A percentile compares a stretch with the other conserved stretches of the same genome.
These are phyloP conservation scores for Leptocoma aspasia DNA, from an alignment of 2,113 vertebrate genomes.

Conservation along the genomic window DNA sequence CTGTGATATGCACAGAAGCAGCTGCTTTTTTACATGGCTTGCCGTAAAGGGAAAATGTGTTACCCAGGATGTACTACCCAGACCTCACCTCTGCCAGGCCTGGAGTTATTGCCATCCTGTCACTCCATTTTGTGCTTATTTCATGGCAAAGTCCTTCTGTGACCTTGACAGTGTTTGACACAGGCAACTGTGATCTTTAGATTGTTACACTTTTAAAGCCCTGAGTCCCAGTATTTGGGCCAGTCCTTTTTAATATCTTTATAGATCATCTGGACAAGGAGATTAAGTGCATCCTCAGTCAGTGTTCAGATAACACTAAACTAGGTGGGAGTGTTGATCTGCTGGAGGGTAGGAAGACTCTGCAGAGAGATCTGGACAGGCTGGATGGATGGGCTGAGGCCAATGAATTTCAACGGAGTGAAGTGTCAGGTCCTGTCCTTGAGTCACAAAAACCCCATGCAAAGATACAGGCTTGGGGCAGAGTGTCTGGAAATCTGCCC, in stretches of 20 bases:
- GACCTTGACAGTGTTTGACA: not conserved
- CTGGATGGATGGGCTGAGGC: not conserved
- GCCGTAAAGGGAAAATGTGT: not conserved
- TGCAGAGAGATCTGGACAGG: not conserved
- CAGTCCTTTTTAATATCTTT: not conserved
- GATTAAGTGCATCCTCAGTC: not conserved
- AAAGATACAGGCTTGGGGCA: not conserved
- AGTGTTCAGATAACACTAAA: not conserved
- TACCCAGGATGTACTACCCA: not conserved
- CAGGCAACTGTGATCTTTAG: not conserved
- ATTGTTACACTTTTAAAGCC: not conserved
- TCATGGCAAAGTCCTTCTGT: not conserved
- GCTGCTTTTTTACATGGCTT: not conserved
- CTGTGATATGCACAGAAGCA: fast-evolving
- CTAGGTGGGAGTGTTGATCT: not conserved
- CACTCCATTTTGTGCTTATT: not conserved
- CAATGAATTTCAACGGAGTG: not conserved
- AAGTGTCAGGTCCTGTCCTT: not conserved
- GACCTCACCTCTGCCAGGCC: not conserved
- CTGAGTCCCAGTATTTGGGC: not conserved
- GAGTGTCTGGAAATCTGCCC: not conserved
- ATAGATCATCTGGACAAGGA: not conserved
- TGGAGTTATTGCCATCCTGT: not conserved
- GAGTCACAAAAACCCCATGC: not conserved
- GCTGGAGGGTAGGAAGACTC: not conserved